Evolutionary conservation across 2,888 invertebrate genomes (phyloP).

Genomic region (Eutolmus rufibarbis): DNA sequence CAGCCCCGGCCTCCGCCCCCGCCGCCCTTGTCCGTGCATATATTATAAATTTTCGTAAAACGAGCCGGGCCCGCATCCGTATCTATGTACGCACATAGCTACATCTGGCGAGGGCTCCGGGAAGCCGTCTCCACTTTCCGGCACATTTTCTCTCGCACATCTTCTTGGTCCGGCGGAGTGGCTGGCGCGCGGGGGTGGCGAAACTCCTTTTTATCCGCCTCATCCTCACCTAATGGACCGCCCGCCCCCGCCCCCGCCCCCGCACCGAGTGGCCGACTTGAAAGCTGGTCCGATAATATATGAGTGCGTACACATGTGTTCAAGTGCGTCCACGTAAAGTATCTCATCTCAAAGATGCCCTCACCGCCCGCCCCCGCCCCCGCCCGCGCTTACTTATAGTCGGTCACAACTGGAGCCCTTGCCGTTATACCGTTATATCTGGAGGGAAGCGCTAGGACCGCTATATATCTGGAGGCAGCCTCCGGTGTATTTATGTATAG

Average conservation of each 20-base stretch:
- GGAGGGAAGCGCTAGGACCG: background rate
- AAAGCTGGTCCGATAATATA: conserved; percentile 37
- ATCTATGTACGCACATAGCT: background rate
- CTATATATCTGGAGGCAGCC: background rate
- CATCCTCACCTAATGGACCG: conserved; percentile 28
- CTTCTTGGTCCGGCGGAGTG: background rate
- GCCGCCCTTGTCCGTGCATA: conserved; percentile 36
- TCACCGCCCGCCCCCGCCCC: background rate
- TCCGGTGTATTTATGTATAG: conserved; percentile 26
- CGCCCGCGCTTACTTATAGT: conserved; percentile 21
- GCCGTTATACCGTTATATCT: background rate
- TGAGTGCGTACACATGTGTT: conserved; percentile 38
- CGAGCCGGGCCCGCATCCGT: background rate
- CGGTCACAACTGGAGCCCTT: conserved; percentile 35
- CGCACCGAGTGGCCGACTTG: background rate
- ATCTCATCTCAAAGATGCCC: conserved; percentile 35
- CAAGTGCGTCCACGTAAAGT: conserved; percentile 39
- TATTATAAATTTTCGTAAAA: conserved; percentile 39
- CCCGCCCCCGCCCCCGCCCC: background rate
- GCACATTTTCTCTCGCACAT: background rate
- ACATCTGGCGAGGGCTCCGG: conserved; percentile 14
- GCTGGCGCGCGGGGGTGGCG: background rate
- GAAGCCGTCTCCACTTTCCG: background rate
- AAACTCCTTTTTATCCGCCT: conserved; percentile 35
- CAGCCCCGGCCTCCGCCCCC: background rate